Evolutionary conservation across 2,797 vertebrate genomes (phyloP).

Genomic region (Mormyrus hasselquistii): DNA sequence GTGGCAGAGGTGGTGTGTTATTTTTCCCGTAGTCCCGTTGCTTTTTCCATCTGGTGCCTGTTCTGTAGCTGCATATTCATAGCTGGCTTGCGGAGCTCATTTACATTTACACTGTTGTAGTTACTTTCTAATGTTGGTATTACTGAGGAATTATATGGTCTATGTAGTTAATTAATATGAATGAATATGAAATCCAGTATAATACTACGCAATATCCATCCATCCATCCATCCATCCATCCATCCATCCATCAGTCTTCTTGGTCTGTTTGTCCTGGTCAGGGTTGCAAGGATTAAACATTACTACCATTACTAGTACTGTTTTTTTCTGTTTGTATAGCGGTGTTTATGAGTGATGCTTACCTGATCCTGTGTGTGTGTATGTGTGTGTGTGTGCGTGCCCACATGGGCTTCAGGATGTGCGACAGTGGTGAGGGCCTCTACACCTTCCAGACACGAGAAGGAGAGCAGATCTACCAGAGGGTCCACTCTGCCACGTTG

Average conservation of each 20-base stretch:
- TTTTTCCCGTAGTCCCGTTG: background rate
- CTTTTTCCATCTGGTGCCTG: background rate
- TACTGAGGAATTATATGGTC: background rate
- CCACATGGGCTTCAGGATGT: slow-evolving; percentile 70
- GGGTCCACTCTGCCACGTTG: slow-evolving; percentile 85
- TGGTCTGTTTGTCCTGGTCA: background rate
- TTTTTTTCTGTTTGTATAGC: background rate
- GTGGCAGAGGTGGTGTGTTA: slow-evolving; percentile 13
- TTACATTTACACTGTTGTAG: background rate
- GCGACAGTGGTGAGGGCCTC: slow-evolving; percentile 87
- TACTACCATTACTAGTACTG: background rate
- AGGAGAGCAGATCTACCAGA: slow-evolving; percentile 93
- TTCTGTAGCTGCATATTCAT: background rate
- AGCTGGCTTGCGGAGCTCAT: background rate
- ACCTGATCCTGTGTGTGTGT: background rate
- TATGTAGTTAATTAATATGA: background rate
- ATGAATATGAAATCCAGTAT: background rate
- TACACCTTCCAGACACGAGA: slow-evolving; percentile 96
- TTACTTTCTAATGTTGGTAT: background rate
- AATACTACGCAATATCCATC: background rate
- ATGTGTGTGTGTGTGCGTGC: background rate
- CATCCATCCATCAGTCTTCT: background rate
- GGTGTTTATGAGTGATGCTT: background rate
- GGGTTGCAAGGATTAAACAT: background rate
- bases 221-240: background rate